Percentiles rank a stretch among this genome's conserved stretches.
phyloP scores from a whole-genome alignment of 2,888 invertebrate genomes.

The Neoaliturus tenellus region DNA sequence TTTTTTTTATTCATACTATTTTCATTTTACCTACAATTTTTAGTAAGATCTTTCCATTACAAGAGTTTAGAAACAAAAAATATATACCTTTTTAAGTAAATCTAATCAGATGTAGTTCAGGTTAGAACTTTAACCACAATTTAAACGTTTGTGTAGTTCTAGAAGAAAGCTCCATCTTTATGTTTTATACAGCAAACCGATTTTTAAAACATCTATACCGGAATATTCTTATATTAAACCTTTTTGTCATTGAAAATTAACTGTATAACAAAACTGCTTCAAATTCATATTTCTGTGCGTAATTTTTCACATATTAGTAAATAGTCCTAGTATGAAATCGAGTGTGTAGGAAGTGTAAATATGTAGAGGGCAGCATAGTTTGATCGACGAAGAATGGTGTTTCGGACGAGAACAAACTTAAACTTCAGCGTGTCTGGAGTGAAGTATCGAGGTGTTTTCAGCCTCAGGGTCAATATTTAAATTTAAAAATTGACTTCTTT shows the following conservation, averaged over 20 bases:
- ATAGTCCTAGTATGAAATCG: neutral
- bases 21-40: too few relatives aligned
- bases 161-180: too few relatives aligned
- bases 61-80: too few relatives aligned
- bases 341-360: conserved; percentile 13
- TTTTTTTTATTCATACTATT: too few relatives aligned
- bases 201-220: neutral
- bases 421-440: conserved; percentile 57
- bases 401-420: conserved; percentile 27
- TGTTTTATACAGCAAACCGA: neutral
- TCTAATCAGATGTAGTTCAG: too few relatives aligned
- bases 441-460: conserved; percentile 60
- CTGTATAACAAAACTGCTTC: conserved; percentile 16
- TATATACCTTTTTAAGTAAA: too few relatives aligned
- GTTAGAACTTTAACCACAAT: too few relatives aligned
- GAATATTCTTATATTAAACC: neutral
- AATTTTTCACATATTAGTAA: conserved; percentile 30
- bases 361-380: neutral
- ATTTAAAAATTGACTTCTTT: conserved; percentile 62
- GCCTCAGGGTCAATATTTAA: conserved; percentile 61
- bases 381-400: conserved; percentile 2
- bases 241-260: neutral
- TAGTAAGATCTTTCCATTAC: too few relatives aligned
- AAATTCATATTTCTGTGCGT: conserved; percentile 24
- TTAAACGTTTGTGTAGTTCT: too few relatives aligned